These are phyloP conservation scores for Sebastes cheni DNA, from an alignment of 2,797 vertebrate genomes.

Conservation along the genomic window DNA sequence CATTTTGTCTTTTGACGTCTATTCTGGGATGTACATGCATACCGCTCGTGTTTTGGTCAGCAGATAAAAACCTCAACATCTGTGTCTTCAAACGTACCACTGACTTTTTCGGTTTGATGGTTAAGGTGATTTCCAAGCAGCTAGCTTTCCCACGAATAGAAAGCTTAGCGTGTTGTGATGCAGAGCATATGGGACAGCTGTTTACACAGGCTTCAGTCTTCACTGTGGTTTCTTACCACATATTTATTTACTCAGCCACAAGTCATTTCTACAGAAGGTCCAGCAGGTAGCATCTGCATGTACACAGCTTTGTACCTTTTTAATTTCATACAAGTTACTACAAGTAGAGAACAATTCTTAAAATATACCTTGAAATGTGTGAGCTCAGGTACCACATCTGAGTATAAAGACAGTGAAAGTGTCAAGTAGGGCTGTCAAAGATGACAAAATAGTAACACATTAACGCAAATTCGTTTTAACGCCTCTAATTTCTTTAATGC, in stretches of 20 bases:
- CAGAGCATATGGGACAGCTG: not conserved
- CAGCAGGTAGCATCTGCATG: not conserved
- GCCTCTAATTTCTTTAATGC: too few species aligned
- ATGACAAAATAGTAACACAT: too few species aligned
- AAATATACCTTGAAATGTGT: not conserved
- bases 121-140: slow-evolving; percentile 39
- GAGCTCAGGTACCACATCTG: not conserved
- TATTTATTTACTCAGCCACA: slow-evolving; percentile 29
- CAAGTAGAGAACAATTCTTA: not conserved
- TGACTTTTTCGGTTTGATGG: not conserved
- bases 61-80: not conserved
- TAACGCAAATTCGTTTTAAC: too few species aligned
- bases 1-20: not conserved
- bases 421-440: too few species aligned
- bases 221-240: slow-evolving; percentile 54
- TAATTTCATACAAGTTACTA: not conserved
- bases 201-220: not conserved
- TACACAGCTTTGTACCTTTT: not conserved
- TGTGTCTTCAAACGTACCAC: not conserved
- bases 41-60: not conserved
- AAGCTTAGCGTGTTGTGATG: not conserved
- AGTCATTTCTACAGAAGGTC: not conserved
- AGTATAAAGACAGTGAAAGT: not conserved
- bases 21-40: not conserved
- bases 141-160: not conserved